These are phyloP conservation scores for Pimephales promelas DNA, from an alignment of 2,113 vertebrate genomes.

Conservation along the genomic window DNA sequence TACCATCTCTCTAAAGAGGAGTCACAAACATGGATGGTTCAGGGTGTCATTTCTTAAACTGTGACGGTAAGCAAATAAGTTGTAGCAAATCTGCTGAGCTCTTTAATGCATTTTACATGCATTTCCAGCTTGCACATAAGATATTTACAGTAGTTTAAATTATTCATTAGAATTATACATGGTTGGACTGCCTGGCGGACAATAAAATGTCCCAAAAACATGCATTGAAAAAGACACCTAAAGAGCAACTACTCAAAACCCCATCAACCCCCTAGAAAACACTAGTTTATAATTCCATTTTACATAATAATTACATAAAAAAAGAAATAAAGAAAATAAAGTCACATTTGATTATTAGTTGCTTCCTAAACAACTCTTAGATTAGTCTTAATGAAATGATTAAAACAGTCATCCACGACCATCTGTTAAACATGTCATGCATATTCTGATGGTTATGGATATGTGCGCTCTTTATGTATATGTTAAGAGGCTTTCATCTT, in stretches of 20 bases:
- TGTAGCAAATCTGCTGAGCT: background rate
- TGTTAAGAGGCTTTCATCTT: background rate
- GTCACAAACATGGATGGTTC: background rate
- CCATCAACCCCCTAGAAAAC: background rate
- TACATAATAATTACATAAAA: background rate
- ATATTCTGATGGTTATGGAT: constrained; percentile 21
- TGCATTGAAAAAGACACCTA: background rate
- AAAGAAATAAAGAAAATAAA: background rate
- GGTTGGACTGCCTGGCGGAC: background rate
- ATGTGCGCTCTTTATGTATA: constrained; percentile 11
- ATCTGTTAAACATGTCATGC: constrained; percentile 49
- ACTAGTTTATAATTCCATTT: background rate
- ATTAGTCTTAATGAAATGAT: constrained; percentile 29
- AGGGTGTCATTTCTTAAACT: background rate
- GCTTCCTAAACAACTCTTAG: background rate
- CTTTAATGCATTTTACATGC: background rate
- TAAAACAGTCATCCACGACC: constrained; percentile 34
- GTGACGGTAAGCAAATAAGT: background rate
- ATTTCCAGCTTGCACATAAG: background rate
- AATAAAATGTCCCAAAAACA: background rate
- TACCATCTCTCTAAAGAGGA: background rate
- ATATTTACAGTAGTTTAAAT: background rate
- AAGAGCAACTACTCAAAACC: background rate
- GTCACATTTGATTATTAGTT: background rate
- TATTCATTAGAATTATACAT: background rate